These are phyloP conservation scores for Syrista parreyssii DNA, from an alignment of 2,888 invertebrate species.

Conservation along the genomic window DNA sequence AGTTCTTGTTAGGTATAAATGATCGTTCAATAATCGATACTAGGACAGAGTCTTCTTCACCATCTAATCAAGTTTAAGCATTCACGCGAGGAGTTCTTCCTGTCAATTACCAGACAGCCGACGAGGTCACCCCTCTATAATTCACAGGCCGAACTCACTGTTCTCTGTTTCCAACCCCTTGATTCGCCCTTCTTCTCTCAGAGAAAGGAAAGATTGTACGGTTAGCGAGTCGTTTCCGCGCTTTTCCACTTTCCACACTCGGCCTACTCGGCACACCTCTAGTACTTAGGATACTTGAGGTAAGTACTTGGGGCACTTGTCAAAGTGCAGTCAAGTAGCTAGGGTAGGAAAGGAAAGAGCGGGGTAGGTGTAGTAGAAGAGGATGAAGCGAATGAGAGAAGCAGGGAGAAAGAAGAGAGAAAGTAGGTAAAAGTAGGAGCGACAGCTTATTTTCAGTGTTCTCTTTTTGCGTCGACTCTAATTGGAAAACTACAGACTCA, in stretches of 20 bases:
- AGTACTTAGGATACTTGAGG: not conserved
- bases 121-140: not conserved
- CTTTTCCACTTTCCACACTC: not conserved
- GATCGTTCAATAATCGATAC: not conserved
- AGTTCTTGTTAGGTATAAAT: not conserved
- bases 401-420: not conserved
- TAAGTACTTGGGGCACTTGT: not conserved
- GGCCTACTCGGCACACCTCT: not conserved
- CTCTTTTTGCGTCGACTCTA: conserved; percentile 40
- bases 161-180: not conserved
- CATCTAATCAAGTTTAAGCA: not conserved
- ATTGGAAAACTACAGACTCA: conserved; percentile 56
- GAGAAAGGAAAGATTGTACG: not conserved
- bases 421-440: not conserved
- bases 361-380: not conserved
- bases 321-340: not conserved
- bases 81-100: not conserved
- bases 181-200: not conserved
- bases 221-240: not conserved
- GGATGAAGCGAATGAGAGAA: not conserved
- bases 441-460: conserved; percentile 8
- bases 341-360: not conserved
- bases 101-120: not conserved
- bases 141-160: not conserved
- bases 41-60: too few relatives aligned